phyloP scores from a whole-genome alignment of 2,797 vertebrate species.

The Eurystomus glaucurus region DNA sequence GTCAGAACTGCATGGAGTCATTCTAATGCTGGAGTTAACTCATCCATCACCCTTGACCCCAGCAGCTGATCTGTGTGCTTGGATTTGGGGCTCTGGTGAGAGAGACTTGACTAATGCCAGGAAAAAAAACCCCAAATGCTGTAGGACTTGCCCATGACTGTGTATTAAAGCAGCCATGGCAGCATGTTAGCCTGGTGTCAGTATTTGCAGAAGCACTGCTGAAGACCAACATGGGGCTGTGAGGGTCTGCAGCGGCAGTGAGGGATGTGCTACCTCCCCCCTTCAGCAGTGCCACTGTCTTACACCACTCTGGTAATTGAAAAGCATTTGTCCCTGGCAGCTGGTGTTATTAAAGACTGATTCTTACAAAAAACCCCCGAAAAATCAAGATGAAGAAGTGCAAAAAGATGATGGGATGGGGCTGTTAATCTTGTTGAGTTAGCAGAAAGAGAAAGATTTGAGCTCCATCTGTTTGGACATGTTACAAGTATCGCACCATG shows the following conservation, averaged over 20 bases:
- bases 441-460: background rate
- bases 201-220: rapidly evolving
- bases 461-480: background rate
- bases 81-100: background rate
- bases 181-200: rapidly evolving
- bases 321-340: background rate
- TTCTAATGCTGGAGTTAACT: rapidly evolving
- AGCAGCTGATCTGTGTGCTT: background rate
- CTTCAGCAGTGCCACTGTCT: rapidly evolving
- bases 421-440: background rate
- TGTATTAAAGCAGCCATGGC: background rate
- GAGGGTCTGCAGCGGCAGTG: background rate
- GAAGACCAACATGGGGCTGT: rapidly evolving
- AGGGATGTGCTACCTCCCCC: background rate
- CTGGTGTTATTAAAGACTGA: background rate
- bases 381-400: background rate
- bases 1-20: background rate
- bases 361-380: background rate
- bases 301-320: rapidly evolving
- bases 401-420: background rate
- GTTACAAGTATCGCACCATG: rapidly evolving
- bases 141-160: background rate
- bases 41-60: background rate
- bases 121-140: background rate
- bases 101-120: too few species aligned